Base-by-base conservation (phyloP, 2,888 invertebrate species). In the Colletes collaris region DNA sequence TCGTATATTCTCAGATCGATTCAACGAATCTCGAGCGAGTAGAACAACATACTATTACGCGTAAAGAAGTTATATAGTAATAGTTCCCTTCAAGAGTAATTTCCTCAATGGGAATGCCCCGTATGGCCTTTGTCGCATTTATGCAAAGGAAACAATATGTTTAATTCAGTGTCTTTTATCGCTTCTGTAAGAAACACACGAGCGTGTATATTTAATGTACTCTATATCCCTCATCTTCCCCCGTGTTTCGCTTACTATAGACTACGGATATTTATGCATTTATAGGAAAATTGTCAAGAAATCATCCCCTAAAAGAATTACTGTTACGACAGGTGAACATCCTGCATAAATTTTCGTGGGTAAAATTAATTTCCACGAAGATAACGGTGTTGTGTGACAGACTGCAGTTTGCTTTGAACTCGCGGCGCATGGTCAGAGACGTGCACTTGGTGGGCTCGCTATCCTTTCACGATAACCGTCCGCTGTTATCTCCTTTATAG, bases 111-210 rank as follows among this genome's bases (percentile, higher is more conserved):
- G n/a, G 19, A 27, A 11, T 11, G 27, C 10, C 46, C n/a, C 16
- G 27, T 19, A 16, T 46, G 40, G 37, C 27, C 46, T 59, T 65
- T n/a, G n/a, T 16, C 50, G 27, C 10, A 13, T 49, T 37, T 58
- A n/a, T 2, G 4, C 35, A 46, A 79, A 50, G 44, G 64, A 60
- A 64, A 27, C 35, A 62, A 50, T 53, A 70, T 74, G 74, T 81
- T 69, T 80, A 75, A 81, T 80, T 81, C 80, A 81, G 16, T 53
- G 44, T 16, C 44, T 79, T 50, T 55, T 40, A 46, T 55, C 55
- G 37, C n/a, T 64, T 75, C 50, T 50, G 50, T 40, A 10, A 52
- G 50, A 55, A 70, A 55, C 8, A 11, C 63, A 81, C 63, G 70
- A 75, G 67, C 80, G 74, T 80, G 66, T 46, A 81, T 67, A 46